Conservation (phyloP, 2,113 vertebrate species). For the Chinchilla lanigera region DNA sequence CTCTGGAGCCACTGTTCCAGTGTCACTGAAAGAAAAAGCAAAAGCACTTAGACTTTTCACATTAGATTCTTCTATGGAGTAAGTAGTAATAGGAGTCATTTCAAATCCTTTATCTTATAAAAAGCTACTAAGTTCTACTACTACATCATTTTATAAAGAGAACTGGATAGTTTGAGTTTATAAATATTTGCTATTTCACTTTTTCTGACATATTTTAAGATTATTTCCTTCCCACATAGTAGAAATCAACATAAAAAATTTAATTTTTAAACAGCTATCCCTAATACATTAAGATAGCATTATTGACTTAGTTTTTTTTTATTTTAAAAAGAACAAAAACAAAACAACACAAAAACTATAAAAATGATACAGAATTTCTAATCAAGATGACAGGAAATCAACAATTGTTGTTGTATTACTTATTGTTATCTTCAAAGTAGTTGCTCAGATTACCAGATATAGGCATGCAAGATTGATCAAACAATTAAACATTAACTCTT, state of each 20-base stretch:
- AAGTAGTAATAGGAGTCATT: background rate
- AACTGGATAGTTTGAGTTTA: background rate
- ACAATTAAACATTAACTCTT: too few species aligned
- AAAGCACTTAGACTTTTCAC: slow-evolving; percentile 10
- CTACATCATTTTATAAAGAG: background rate
- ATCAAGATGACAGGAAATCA: too few species aligned
- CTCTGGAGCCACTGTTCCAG: slow-evolving; percentile 93
- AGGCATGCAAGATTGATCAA: too few species aligned
- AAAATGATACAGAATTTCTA: too few species aligned
- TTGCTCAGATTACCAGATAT: too few species aligned
- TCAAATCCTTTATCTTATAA: background rate
- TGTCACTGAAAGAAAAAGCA: slow-evolving; percentile 90
- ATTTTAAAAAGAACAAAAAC: too few species aligned
- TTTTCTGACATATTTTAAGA: background rate
- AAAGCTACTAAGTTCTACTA: background rate
- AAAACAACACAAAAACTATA: too few species aligned
- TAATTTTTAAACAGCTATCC: background rate
- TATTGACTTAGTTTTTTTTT: background rate
- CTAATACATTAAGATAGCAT: background rate
- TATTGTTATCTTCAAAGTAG: too few species aligned
- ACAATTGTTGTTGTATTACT: too few species aligned
- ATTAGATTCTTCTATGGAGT: slow-evolving; percentile 10
- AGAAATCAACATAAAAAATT: slow-evolving; percentile 43
- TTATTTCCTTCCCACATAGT: slow-evolving; percentile 13
- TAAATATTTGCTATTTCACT: background rate